Conservation (phyloP, 2,113 vertebrate species). For the Misgurnus anguillicaudatus region DNA sequence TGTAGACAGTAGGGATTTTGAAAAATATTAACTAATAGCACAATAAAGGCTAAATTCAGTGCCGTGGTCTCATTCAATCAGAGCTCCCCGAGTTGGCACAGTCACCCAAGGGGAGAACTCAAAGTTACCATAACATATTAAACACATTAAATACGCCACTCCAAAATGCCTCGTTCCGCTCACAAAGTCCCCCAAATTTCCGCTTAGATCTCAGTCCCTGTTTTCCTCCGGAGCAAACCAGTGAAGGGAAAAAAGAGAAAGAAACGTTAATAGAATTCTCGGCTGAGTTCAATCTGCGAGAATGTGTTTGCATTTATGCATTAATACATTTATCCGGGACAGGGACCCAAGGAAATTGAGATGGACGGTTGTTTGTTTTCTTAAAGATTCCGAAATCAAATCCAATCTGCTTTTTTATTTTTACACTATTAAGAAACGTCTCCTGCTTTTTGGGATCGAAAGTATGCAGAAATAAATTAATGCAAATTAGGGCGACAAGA, state of each 20-base stretch:
- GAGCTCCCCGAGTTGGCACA: slow-evolving; percentile 28
- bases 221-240: slow-evolving; percentile 60
- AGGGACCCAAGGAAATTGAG: slow-evolving; percentile 27
- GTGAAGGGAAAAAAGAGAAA: slow-evolving; percentile 52
- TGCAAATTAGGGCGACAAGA: slow-evolving; percentile 65
- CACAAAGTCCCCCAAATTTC: slow-evolving; percentile 60
- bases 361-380: slow-evolving; percentile 51
- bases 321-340: slow-evolving; percentile 42
- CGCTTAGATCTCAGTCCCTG: slow-evolving; percentile 51
- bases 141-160: slow-evolving; percentile 60
- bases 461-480: slow-evolving; percentile 73
- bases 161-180: slow-evolving; percentile 58
- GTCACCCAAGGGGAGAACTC: slow-evolving; percentile 60
- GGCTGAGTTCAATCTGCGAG: slow-evolving; percentile 55
- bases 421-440: slow-evolving; percentile 65
- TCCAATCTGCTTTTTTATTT: slow-evolving; percentile 57
- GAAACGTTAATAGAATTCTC: slow-evolving; percentile 71
- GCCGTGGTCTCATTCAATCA: slow-evolving; percentile 42
- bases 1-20: slow-evolving; percentile 29
- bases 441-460: slow-evolving; percentile 58
- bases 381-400: slow-evolving; percentile 59
- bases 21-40: slow-evolving; percentile 46
- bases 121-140: slow-evolving; percentile 64
- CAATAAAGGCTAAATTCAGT: slow-evolving; percentile 22
- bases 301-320: slow-evolving; percentile 62